A percentile compares a stretch with the other conserved stretches of the same genome.
Conservation (phyloP, 2,888 invertebrate genomes). For the Octodonta nipae region DNA sequence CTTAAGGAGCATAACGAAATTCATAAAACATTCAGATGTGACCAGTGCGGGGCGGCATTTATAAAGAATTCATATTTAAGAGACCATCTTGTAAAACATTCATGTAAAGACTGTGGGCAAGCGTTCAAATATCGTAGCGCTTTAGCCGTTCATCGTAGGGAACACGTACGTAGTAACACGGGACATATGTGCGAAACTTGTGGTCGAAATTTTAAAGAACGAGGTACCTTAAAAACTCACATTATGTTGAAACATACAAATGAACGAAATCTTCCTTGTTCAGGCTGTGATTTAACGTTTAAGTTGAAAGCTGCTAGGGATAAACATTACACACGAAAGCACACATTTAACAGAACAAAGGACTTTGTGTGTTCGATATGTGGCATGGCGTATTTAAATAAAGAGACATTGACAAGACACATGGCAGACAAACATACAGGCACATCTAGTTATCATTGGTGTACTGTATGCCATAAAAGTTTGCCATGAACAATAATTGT, state of each 20-base stretch:
- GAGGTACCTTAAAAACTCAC: conserved; percentile 24
- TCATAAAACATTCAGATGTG: conserved; percentile 17
- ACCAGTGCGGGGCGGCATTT: conserved; percentile 16
- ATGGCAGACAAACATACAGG: conserved; percentile 11
- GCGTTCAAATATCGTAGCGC: conserved; percentile 22
- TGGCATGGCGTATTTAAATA: conserved; percentile 12
- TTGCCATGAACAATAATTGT: too few relatives aligned
- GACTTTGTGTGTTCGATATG: conserved; percentile 12
- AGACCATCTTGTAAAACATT: conserved; percentile 19
- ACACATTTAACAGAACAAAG: conserved; percentile 12
- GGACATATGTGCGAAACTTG: conserved; percentile 23
- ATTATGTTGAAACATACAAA: conserved; percentile 21
- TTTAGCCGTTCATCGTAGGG: conserved; percentile 20
- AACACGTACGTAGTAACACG: conserved; percentile 21
- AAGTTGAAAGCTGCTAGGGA: conserved; percentile 23
- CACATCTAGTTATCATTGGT: conserved; percentile 9
- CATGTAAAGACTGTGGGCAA: conserved; percentile 23
- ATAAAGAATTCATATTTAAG: conserved; percentile 15
- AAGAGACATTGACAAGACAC: conserved; percentile 12
- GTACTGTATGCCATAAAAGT: conserved; percentile 12
- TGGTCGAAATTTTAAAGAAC: conserved; percentile 23
- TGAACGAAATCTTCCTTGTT: conserved; percentile 22
- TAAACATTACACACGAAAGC: conserved; percentile 17
- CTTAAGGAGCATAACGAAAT: conserved; percentile 12
- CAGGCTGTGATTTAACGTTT: conserved; percentile 21